Base-by-base conservation (phyloP, 2,113 vertebrate species). In the Apus apus region DNA sequence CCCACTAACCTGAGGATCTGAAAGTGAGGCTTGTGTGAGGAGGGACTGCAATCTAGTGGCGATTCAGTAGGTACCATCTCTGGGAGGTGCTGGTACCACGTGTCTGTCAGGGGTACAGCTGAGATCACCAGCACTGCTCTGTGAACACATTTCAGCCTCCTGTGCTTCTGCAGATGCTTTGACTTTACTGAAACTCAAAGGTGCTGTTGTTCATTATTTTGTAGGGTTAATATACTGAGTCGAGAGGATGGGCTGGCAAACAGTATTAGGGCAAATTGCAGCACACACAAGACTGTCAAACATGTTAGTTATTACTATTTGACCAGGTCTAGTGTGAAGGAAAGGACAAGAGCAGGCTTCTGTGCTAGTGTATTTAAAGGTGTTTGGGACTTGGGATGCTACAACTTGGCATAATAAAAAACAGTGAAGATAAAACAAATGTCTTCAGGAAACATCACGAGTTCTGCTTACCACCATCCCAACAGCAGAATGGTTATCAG, bases 201-300 rank as follows among this genome's bases (percentile, higher is more conserved):
- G 10, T 64, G 26, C 15, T 54, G 19, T 1, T 64, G n/a, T 27
- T 71, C 13, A 1, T 40, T 23, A 8, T 48, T 36, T 40, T 32
- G 2, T 2, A 60, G 15, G 5, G 4, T 34, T 1, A 1, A 2
- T 19, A 20, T 5, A 10, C 0, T 0, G 53, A 22, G 5, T 3
- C 2, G 22, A 62, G 67, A 26, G 43, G 32, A 12, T 25, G 53
- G 19, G 3, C 34, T 60, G 43, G 43, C 13, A 53, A 25, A 26
- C 4, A 20, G 5, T 34, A 22, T 14, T 43, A 43, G 40, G 40
- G 12, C 40, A 43, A 43, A 43, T 12, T 43, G 13, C 40, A 43
- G 12, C 40, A 43, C 11, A 14, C 40, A 43, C 5, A 43, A 43
- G 40, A 11, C 40, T 43, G 14, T 43, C 12, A 13, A 43, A 43